Evolutionary conservation across 2,888 invertebrate genomes (phyloP).

Genomic region (Elysia crispata): DNA sequence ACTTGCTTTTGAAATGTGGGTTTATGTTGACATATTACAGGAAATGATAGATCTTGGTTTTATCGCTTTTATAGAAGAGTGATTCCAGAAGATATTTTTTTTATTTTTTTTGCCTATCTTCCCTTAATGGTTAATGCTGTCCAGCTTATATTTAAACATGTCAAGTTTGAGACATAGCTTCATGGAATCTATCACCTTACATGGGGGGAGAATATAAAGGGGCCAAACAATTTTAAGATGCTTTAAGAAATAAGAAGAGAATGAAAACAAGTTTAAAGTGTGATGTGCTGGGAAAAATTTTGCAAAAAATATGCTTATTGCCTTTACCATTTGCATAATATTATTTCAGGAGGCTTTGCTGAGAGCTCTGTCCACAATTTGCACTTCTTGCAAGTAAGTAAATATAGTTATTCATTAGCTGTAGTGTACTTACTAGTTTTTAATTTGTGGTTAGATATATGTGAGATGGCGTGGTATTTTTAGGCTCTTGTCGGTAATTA

Average conservation of each 20-base stretch:
- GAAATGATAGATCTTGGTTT: neutral
- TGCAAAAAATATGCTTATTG: neutral
- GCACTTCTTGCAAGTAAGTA: conserved; percentile 84
- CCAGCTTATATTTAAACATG: too few species aligned
- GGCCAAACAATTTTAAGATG: too few species aligned
- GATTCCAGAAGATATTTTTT: neutral
- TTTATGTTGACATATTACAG: neutral
- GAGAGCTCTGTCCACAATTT: conserved; percentile 87
- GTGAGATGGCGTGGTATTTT: too few species aligned
- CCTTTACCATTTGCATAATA: neutral
- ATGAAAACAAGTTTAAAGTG: neutral
- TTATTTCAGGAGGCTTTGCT: conserved; percentile 84
- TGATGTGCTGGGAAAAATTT: neutral
- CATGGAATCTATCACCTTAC: too few species aligned
- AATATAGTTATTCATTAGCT: neutral
- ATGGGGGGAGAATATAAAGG: too few species aligned
- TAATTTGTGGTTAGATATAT: too few species aligned
- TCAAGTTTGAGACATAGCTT: too few species aligned
- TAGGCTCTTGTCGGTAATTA: too few species aligned
- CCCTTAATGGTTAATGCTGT: too few species aligned
- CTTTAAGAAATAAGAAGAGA: too few species aligned
- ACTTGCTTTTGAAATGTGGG: neutral
- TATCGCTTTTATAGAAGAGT: neutral
- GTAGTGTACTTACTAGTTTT: neutral
- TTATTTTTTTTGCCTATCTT: too few species aligned